Evolutionary conservation across 2,888 invertebrate genomes (phyloP), one percentile per base, ranked within the genome.

Genomic region (Synergus gifuensis): DNA sequence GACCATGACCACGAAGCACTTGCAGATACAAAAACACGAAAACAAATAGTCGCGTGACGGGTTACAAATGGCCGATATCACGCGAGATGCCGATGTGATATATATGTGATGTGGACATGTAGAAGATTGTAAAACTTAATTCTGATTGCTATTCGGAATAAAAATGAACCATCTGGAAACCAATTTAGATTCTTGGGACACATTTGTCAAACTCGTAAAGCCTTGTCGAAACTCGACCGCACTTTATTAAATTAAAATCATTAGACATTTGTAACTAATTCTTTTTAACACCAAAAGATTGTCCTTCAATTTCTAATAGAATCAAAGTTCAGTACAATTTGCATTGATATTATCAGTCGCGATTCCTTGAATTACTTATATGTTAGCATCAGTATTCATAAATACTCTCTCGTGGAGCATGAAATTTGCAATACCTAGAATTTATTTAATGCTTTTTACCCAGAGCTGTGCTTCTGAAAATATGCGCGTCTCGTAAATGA

Each of bases 11-110:
- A 22, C 28, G 22, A 28, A 69, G 14, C 44, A 46, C 49, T 69
- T 49, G 16, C 16, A 73, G 8, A 73, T 36, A 54, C 14, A 4
- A 73, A 54, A 54, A 54, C 8, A 73, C 28, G 36, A 69, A 54
- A 73, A 54, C 36, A 73, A 73, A 54, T 54, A 28, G 54, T 73
- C 54, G 73, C 73, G 73, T 73, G 49, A 54, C 73, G 28, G 36
- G 28, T 73, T 49, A 73, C 9, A 73, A 22, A 73, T 54, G 14
- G 28, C n/a, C n/a, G 16, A 54, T n/a, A n/a, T 36, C 73, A 73
- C 73, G 73, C 73, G 36, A 73, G 14, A 54, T 73, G 36, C 49
- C 69, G 28, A 69, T 73, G 73, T 28, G 22, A 54, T 54, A 22
- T 4, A 49, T 36, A 28, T 3, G 28, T 73, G 54, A 54, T 28